Evolutionary conservation across 2,797 vertebrate species (phyloP), one percentile per base, ranked within the genome.

Genomic region (Smutsia temminckii): DNA sequence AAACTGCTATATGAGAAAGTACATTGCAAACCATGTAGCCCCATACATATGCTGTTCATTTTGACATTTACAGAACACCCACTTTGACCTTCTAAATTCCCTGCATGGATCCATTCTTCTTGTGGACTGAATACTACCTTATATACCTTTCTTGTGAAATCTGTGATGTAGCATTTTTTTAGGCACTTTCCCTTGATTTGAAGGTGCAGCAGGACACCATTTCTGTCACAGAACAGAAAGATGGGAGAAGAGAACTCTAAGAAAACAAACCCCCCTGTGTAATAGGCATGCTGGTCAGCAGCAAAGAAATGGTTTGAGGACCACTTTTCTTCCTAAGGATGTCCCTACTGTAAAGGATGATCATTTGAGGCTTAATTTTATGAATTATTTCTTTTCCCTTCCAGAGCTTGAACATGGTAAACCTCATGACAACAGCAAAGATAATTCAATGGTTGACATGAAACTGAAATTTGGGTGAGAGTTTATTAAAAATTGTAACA

Each of bases 361-460:
- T 80, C 66, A 72, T 16, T 14, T 68, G 88, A 94, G 18, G 10
- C 27, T 63, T 17, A 27, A 84, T 81, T 34, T 51, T 63, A 57
- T 21, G 8, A 88, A 94, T 85, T 66, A 88, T 51, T 88, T 83
- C 81, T 64, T 51, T 91, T 91, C 21, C 59, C 42, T 79, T 75
- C 14, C 69, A 88, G 87, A 93, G 40, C 68, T 63, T 18, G 68
- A 95, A 59, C 57, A 25, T 12, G 23, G 79, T 61, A 92, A 94
- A 85, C 23, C 20, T 42, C 51, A 53, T 59, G 53, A 71, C 14
- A 80, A 55, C 2, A 66, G 46, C 34, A 88, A 84, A 61, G 37
- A 40, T 91, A 89, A 89, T n/a, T 84, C 59, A 92, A 10, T 77
- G 21, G 40, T 89, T 68, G 88, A 69, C 64, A 37, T 71, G 71